These are phyloP conservation scores for Cavia porcellus DNA, from an alignment of 2,113 vertebrate genomes.

Conservation along the genomic window DNA sequence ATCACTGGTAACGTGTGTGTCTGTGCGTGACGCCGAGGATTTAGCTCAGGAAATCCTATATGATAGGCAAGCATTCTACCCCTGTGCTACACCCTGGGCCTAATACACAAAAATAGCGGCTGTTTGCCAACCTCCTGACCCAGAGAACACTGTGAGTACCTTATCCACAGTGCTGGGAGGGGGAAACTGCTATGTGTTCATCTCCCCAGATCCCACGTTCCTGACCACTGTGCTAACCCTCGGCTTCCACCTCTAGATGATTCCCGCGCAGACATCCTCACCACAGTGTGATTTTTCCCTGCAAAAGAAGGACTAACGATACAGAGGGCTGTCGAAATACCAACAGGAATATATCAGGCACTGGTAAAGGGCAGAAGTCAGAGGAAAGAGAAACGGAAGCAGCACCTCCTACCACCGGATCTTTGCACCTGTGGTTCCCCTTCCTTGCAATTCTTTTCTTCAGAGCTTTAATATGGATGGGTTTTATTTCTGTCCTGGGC, in stretches of 20 bases:
- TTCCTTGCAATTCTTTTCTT: not conserved
- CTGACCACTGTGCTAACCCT: not conserved
- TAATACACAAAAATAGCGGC: not conserved
- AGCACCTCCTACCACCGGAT: not conserved
- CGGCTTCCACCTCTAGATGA: not conserved
- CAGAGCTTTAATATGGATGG: not conserved
- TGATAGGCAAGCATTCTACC: not conserved
- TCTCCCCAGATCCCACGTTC: not conserved
- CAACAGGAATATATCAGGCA: not conserved
- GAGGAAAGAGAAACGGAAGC: not conserved
- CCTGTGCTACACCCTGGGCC: not conserved
- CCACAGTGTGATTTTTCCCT: not conserved
- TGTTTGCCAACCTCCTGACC: not conserved
- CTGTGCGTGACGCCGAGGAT: too few relatives aligned
- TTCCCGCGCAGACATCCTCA: not conserved
- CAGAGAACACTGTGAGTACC: not conserved
- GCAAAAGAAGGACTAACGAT: not conserved
- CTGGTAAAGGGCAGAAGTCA: not conserved
- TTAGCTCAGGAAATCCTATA: not conserved
- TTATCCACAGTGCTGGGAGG: not conserved
- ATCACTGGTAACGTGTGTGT: too few relatives aligned
- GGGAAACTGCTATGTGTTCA: not conserved
- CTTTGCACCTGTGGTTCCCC: not conserved
- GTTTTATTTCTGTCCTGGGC: not conserved
- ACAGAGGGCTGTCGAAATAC: not conserved